Percentiles rank a stretch among this genome's conserved stretches.
These are phyloP conservation scores for Homalodisca vitripennis DNA, from an alignment of 1,140 invertebrate species.

Conservation along the genomic window DNA sequence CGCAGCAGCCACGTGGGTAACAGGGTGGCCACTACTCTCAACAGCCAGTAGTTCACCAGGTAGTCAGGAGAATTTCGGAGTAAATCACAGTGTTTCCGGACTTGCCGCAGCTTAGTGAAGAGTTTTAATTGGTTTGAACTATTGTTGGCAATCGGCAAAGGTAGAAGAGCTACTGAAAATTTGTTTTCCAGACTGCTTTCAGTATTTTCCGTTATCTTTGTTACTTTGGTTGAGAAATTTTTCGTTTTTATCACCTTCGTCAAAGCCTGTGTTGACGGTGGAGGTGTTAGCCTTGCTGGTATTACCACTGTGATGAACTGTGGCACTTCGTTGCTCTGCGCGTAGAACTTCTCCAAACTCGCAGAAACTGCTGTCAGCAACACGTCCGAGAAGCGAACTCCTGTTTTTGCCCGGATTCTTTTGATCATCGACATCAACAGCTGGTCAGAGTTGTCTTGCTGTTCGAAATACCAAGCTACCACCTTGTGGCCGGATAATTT, in stretches of 20 bases:
- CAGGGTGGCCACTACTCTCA: conserved; percentile 47
- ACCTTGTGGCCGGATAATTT: conserved; percentile 46
- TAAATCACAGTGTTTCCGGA: conserved; percentile 39
- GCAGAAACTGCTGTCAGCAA: conserved; percentile 47
- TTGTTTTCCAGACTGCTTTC: conserved; percentile 38
- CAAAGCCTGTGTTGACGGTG: not conserved
- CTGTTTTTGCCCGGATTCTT: conserved; percentile 45
- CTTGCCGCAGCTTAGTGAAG: conserved; percentile 31
- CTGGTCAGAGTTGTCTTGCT: conserved; percentile 45
- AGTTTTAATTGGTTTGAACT: conserved; percentile 30
- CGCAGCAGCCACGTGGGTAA: conserved; percentile 46
- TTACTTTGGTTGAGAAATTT: conserved; percentile 22
- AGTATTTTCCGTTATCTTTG: conserved; percentile 20
- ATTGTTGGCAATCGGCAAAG: conserved; percentile 41
- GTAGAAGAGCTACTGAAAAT: conserved; percentile 45
- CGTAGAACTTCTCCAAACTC: conserved; percentile 48
- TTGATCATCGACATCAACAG: conserved; percentile 47
- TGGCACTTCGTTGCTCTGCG: conserved; percentile 42
- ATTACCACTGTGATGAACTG: conserved; percentile 43
- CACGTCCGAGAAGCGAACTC: conserved; percentile 48
- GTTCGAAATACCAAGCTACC: conserved; percentile 45
- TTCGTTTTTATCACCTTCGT: conserved; percentile 6
- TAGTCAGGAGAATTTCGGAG: conserved; percentile 42
- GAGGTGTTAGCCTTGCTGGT: conserved; percentile 40
- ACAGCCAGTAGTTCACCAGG: conserved; percentile 49